Base-by-base conservation (phyloP, 2,888 invertebrate species). In the Trisateles emortualis region DNA sequence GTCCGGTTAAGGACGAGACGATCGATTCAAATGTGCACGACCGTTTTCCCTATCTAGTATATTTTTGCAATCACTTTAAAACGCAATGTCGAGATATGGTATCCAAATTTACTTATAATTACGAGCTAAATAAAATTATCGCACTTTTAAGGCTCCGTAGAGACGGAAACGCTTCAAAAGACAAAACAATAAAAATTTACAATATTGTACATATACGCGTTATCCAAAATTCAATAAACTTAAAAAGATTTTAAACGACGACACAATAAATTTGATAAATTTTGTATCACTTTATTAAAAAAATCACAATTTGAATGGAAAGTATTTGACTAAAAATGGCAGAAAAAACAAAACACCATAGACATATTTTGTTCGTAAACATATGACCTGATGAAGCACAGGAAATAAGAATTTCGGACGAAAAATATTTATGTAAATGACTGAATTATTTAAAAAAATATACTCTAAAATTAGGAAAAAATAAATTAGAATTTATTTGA, bases 301-400 rank as follows among this genome's bases (percentile, higher is more conserved):
- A 87, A 87, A 85, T 71, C 80, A 80, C 83, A 78, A 86, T 77
- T 81, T 86, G 88, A 88, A 89, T 83, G 84, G 84, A 86, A 84
- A 86, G 73, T 85, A 89, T 81, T 90, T 92, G 92, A 91, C 90
- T 92, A 89, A 88, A 87, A 88, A 87, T 87, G 86, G 85, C 84
- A 83, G 82, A 81, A 81, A 68, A 81, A 88, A 84, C 79, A 83
- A 84, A 83, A 82, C 69, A 83, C 83, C 89, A 91, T 88, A 91
- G 87, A 90, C 81, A 84, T 68, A 63, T 69, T 72, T 72, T 66
- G 51, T 64, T 74, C 64, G 46, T 70, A 62, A 63, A 64, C 62
- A 55, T 60, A 48, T 61, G 59, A 59, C 46, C 49, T 43, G 17
- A 33, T 16, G 10, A 32, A 50, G 60, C 64, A 59, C 30, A 49